Conservation (phyloP, 2,797 vertebrate genomes). For the Cottoperca gobio region DNA sequence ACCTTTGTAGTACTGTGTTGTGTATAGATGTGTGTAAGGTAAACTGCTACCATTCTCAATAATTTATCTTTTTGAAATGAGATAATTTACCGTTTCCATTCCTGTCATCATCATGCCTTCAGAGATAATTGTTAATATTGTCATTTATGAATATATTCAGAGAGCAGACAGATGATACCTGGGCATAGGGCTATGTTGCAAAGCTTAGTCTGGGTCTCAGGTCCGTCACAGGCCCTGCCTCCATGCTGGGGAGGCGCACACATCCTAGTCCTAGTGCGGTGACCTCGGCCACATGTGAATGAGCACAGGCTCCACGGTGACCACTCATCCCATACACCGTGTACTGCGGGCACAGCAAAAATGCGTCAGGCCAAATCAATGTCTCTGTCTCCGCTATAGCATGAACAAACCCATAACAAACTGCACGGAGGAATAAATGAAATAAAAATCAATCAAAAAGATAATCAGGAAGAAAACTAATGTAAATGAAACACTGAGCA, state of each 20-base stretch:
- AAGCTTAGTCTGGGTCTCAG: slow-evolving; percentile 98
- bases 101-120: slow-evolving; percentile 34
- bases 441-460: slow-evolving; percentile 73
- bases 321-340: slow-evolving; percentile 99
- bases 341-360: slow-evolving; percentile 93
- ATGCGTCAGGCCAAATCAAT: slow-evolving; percentile 79
- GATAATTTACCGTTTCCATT: not conserved
- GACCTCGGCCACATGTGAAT: slow-evolving; percentile 98
- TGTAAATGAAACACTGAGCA: slow-evolving; percentile 74
- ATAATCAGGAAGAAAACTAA: slow-evolving; percentile 67
- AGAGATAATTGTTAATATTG: slow-evolving; percentile 9
- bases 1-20: slow-evolving; percentile 47
- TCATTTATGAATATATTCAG: slow-evolving; percentile 33
- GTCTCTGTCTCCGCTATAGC: slow-evolving; percentile 46
- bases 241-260: slow-evolving; percentile 97
- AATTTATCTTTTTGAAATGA: slow-evolving; percentile 6
- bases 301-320: slow-evolving; percentile 99
- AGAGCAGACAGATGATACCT: slow-evolving; percentile 84
- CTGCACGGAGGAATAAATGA: slow-evolving; percentile 58
- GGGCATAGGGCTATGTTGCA: slow-evolving; percentile 99
- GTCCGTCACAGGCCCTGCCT: slow-evolving; percentile 97
- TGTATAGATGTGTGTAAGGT: not conserved
- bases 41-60: slow-evolving; percentile 1
- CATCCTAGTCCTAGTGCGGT: slow-evolving; percentile 96
- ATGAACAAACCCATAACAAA: slow-evolving; percentile 63